A percentile compares a stretch with the other conserved stretches of the same genome.
Evolutionary conservation across 2,888 invertebrate genomes (phyloP).

Genomic region (Atrina japonica): DNA sequence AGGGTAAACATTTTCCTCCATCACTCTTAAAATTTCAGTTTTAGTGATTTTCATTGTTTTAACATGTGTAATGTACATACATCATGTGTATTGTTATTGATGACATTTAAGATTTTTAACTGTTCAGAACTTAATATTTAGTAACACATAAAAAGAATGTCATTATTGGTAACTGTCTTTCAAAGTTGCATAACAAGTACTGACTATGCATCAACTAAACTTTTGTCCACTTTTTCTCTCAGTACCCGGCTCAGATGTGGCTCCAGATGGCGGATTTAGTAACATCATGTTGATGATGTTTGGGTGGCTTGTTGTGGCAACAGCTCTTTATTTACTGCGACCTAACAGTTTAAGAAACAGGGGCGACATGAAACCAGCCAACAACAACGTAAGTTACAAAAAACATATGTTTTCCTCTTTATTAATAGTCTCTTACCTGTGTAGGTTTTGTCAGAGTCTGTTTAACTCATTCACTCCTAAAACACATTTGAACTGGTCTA

Average conservation of each 20-base stretch:
- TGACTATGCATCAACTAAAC: background rate
- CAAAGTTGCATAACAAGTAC: background rate
- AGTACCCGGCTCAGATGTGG: slow-evolving; percentile 79
- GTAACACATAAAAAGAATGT: background rate
- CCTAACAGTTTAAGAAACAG: slow-evolving; percentile 80
- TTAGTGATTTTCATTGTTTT: too few relatives aligned
- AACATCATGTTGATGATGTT: slow-evolving; percentile 81
- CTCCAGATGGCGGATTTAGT: slow-evolving; percentile 74
- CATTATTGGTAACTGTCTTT: background rate
- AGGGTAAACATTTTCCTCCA: too few relatives aligned
- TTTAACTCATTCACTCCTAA: too few relatives aligned
- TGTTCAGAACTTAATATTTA: background rate
- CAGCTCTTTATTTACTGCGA: slow-evolving; percentile 82
- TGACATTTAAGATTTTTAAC: too few relatives aligned
- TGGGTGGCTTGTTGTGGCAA: slow-evolving; percentile 82
- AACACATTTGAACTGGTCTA: too few relatives aligned
- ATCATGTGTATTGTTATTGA: too few relatives aligned
- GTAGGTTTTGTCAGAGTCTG: background rate
- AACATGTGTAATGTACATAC: too few relatives aligned
- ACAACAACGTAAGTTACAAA: slow-evolving; percentile 60
- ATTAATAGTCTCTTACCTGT: too few relatives aligned
- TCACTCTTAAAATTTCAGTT: too few relatives aligned
- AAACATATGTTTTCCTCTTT: too few relatives aligned
- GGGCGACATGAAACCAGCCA: slow-evolving; percentile 78
- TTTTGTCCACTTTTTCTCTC: slow-evolving; percentile 40